These are phyloP conservation scores for Crenuchus spilurus DNA, from an alignment of 2,797 vertebrate species.

Conservation along the genomic window DNA sequence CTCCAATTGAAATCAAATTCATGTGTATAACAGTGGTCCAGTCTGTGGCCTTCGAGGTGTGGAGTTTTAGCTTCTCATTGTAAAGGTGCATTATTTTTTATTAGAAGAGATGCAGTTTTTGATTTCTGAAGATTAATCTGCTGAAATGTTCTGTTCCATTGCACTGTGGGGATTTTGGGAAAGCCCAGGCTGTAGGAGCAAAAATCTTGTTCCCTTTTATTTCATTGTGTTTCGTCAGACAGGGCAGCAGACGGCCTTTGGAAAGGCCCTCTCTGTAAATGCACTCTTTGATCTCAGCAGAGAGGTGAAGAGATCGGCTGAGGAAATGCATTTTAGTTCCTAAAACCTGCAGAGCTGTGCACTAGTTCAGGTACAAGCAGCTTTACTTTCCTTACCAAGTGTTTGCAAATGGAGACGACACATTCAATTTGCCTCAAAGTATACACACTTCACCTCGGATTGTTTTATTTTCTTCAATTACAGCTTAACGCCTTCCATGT, in stretches of 20 bases:
- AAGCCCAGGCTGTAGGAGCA: not conserved
- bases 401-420: slow-evolving; percentile 11
- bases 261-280: slow-evolving; percentile 9
- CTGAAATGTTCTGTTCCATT: not conserved
- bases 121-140: not conserved
- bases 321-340: slow-evolving; percentile 19
- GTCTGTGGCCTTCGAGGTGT: not conserved
- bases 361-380: slow-evolving; percentile 10
- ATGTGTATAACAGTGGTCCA: too few relatives aligned
- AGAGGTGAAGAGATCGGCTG: slow-evolving; percentile 5
- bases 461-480: too few relatives aligned
- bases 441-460: too few relatives aligned
- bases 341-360: not conserved
- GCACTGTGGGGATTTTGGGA: not conserved
- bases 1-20: too few relatives aligned
- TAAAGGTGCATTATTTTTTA: not conserved
- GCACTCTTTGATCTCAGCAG: slow-evolving; percentile 12
- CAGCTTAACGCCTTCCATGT: too few relatives aligned
- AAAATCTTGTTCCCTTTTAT: slow-evolving; percentile 16
- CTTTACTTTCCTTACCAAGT: slow-evolving; percentile 6
- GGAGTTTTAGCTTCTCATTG: not conserved
- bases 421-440: not conserved
- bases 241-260: slow-evolving; percentile 29
- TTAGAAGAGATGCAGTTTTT: not conserved
- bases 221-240: slow-evolving; percentile 34